A percentile compares a stretch with the other conserved stretches of the same genome.
These are phyloP conservation scores for Bombyx huttoni DNA, from an alignment of 2,888 invertebrate genomes.

Conservation along the genomic window DNA sequence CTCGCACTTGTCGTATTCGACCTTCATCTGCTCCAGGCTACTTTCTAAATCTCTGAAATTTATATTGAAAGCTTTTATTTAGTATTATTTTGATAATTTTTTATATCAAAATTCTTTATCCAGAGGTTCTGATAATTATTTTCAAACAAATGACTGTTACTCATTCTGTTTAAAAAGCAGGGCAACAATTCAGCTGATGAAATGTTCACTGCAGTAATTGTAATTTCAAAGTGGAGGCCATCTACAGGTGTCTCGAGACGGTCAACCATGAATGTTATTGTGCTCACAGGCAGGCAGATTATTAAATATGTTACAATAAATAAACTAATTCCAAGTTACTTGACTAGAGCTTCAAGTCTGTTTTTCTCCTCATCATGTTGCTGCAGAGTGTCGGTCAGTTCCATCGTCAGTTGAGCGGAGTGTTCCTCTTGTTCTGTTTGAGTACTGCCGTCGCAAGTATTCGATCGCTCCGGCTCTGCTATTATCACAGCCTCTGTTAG, in stretches of 20 bases:
- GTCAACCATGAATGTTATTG: too few relatives aligned
- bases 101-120: not conserved
- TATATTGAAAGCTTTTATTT: not conserved
- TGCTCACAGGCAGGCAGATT: too few relatives aligned
- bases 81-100: too few relatives aligned
- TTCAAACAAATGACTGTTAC: not conserved
- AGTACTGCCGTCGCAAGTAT: constrained; percentile 3
- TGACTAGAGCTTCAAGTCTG: constrained; percentile 32
- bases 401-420: not conserved
- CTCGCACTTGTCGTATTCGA: constrained; percentile 87
- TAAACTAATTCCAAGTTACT: constrained; percentile 15
- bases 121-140: not conserved
- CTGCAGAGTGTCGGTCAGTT: not conserved
- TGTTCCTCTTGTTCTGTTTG: constrained; percentile 8
- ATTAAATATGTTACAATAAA: too few relatives aligned
- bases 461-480: not conserved
- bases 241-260: too few relatives aligned
- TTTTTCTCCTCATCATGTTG: constrained; percentile 35
- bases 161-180: constrained; percentile 8
- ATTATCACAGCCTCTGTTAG: constrained; percentile 6
- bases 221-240: too few relatives aligned
- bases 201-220: too few relatives aligned
- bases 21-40: constrained; percentile 80
- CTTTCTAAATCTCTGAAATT: constrained; percentile 77
- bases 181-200: too few relatives aligned